Evolutionary conservation across 2,113 vertebrate genomes (phyloP), one percentile per base, ranked within the genome.

Genomic region (Brevimyrus niger): DNA sequence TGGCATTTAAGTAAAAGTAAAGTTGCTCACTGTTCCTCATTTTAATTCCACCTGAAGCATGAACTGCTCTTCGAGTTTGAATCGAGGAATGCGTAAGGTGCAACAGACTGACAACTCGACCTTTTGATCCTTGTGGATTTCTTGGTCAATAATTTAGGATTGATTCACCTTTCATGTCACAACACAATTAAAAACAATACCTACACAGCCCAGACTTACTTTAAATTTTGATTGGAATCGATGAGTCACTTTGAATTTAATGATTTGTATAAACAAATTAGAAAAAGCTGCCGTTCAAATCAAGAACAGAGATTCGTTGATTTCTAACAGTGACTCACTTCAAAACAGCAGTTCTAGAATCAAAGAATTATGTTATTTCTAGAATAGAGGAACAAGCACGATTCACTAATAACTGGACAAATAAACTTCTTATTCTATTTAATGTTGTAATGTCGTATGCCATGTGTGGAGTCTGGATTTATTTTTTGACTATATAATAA

Each of bases 141-240:
- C 65, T 80, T 38, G 15, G 88, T 89, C 48, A 83, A 83, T 89
- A 83, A 55, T 82, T 89, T 53, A 65, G 27, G 88, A 80, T 89
- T 53, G 88, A 89, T 44, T 89, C 65, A 51, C 27, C 47, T 27
- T 47, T 21, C 19, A 50, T 53, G 31, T 88, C 88, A 80, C n/a
- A 51, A 48, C 31, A 50, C 69, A 82, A 51, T 38, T 73, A 51
- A 89, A 89, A 38, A 46, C 88, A 42, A 76, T 51, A 11, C 47
- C 47, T 38, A 5, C 5, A 7, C 73, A 15, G 73, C 31, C 17
- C 21, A 35, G 88, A 42, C 88, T 51, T 76, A 69, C 46, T 89
- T 89, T 89, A 83, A 65, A 55, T 89, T 89, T 58, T 82, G 17
- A 89, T 89, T 89, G 76, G 47, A 83, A 83, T 82, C 35, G 23